These are phyloP conservation scores for Hydrozoanthus tunicans DNA, from an alignment of 64 coral and sea anemone species.

Conservation along the genomic window DNA sequence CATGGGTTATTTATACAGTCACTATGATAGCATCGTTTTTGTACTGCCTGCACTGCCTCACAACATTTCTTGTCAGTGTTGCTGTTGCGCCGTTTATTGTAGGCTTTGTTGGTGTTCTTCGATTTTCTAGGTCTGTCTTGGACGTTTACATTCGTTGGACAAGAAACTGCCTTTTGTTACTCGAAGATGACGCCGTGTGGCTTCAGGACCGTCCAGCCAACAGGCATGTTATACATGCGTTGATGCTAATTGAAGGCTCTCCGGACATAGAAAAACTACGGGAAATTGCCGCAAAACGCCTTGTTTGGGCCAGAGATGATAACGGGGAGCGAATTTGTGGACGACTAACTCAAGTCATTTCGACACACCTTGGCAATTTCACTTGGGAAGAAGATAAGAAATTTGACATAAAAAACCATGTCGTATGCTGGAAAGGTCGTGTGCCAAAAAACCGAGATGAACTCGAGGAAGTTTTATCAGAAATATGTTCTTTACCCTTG, in stretches of 20 bases:
- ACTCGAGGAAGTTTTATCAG: conserved; percentile 70
- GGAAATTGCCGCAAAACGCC: conserved; percentile 68
- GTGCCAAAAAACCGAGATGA: conserved; percentile 60
- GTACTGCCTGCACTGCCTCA: conserved; percentile 59
- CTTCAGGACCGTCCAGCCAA: conserved; percentile 87
- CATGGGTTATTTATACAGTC: conserved; percentile 27
- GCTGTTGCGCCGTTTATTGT: conserved; percentile 56
- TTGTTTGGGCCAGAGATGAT: conserved; percentile 78
- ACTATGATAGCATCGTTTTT: conserved; percentile 46
- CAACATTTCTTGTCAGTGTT: conserved; percentile 35
- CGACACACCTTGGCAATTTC: conserved; percentile 72
- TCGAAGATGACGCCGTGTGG: conserved; percentile 91
- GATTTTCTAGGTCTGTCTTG: conserved; percentile 50
- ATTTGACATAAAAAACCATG: conserved; percentile 86
- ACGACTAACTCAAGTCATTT: conserved; percentile 75
- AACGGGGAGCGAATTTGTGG: conserved; percentile 83
- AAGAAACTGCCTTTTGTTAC: conserved; percentile 62
- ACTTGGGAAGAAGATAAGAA: conserved; percentile 88
- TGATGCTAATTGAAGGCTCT: conserved; percentile 82
- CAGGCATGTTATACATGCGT: conserved; percentile 88
- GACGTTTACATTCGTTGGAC: conserved; percentile 51
- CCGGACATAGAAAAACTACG: conserved; percentile 78
- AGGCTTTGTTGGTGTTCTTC: conserved; percentile 34
- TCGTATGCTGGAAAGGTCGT: conserved; percentile 68
- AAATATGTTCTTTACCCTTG: conserved; percentile 75